Evolutionary conservation across 2,797 vertebrate genomes (phyloP).

Genomic region (Megalops cyprinoides): DNA sequence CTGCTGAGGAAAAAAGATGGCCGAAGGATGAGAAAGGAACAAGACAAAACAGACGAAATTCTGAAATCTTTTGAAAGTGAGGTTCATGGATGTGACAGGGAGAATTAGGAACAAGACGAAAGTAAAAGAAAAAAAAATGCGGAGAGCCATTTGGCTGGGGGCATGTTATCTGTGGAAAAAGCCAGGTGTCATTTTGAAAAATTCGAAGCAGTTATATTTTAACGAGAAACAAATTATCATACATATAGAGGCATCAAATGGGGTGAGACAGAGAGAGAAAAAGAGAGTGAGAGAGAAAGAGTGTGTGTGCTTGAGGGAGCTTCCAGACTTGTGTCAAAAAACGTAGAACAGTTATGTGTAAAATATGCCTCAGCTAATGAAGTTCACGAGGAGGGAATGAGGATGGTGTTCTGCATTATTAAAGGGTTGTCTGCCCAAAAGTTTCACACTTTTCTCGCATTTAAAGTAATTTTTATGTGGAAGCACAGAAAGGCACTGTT

Average conservation of each 20-base stretch:
- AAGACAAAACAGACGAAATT: background rate
- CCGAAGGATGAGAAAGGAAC: background rate
- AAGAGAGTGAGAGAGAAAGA: background rate
- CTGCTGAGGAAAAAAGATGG: background rate
- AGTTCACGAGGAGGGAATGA: background rate
- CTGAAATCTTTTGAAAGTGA: background rate
- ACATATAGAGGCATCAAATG: background rate
- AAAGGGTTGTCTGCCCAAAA: background rate
- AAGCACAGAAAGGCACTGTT: background rate
- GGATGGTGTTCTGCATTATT: background rate
- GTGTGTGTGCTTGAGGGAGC: background rate
- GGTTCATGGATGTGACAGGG: background rate
- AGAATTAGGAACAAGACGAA: background rate
- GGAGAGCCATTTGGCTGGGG: too few species aligned
- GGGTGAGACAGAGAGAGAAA: background rate
- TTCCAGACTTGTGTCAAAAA: slow-evolving; percentile 1
- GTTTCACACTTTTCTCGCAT: background rate
- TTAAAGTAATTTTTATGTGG: background rate
- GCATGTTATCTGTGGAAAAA: background rate
- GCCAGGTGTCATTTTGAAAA: background rate
- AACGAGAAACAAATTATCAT: background rate
- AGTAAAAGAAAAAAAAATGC: background rate
- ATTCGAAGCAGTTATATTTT: background rate
- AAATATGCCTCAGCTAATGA: background rate
- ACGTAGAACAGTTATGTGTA: background rate